A percentile compares a stretch with the other conserved stretches of the same genome.
These are phyloP conservation scores for Achatina immaculata DNA, from an alignment of 1,140 invertebrate species.

Conservation along the genomic window DNA sequence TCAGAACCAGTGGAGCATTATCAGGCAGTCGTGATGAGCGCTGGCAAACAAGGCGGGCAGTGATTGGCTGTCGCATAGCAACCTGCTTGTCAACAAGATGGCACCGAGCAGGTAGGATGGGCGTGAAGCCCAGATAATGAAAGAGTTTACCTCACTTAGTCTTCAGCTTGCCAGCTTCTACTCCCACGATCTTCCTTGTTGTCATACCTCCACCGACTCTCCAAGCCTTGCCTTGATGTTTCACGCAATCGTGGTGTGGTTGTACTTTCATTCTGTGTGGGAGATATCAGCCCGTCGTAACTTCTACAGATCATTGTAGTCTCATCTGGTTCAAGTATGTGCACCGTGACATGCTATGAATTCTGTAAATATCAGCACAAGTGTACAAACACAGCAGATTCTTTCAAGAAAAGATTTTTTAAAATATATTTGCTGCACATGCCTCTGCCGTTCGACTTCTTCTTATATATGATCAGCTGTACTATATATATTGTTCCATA, in stretches of 20 bases:
- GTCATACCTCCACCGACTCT: no score
- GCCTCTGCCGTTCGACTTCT: no score
- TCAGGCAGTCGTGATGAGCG: not conserved
- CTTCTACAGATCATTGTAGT: no score
- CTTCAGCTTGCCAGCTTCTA: not conserved
- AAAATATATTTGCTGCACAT: no score
- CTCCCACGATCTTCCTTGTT: not conserved
- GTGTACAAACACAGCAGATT: no score
- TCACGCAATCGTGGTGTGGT: not conserved
- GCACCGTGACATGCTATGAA: no score
- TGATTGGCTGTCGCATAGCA: slow-evolving; percentile 9
- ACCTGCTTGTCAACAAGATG: slow-evolving; percentile 15
- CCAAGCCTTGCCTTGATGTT: not conserved
- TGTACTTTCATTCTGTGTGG: not conserved
- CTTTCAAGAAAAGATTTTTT: no score
- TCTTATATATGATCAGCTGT: no score
- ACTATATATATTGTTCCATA: no score
- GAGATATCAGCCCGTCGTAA: not conserved
- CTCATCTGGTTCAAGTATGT: no score
- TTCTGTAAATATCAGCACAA: no score
- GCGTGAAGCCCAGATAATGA: slow-evolving; percentile 1
- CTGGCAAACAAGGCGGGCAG: not conserved
- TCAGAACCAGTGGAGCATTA: not conserved
- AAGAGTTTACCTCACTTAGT: not conserved
- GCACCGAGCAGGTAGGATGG: slow-evolving; percentile 8